A percentile compares a stretch with the other conserved stretches of the same genome.
These are phyloP conservation scores for Microcebus tavaratra DNA, from an alignment of 2,113 vertebrate species.

Conservation along the genomic window DNA sequence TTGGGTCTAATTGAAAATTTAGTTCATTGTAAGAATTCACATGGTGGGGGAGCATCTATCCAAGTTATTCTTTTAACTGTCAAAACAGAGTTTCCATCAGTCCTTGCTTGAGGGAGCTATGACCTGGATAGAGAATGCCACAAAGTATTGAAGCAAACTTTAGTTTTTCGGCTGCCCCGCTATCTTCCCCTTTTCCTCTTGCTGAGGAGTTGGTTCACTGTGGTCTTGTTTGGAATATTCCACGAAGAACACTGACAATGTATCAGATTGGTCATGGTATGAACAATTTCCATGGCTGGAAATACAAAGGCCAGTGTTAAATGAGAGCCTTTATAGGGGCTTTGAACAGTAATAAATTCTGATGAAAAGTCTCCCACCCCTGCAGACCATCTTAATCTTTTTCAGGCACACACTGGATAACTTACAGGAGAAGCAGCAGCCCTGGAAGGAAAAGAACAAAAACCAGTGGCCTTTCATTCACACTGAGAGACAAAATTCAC, in stretches of 20 bases:
- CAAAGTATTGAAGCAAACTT: constrained; percentile 59
- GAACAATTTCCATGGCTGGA: constrained; percentile 83
- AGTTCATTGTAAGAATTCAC: constrained; percentile 42
- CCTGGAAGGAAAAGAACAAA: constrained; percentile 63
- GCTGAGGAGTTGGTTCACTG: constrained; percentile 59
- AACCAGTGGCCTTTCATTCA: constrained; percentile 38
- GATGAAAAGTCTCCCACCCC: constrained; percentile 73
- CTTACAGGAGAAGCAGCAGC: constrained; percentile 53
- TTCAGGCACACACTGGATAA: constrained; percentile 66
- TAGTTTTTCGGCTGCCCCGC: not conserved
- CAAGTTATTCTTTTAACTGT: constrained; percentile 52
- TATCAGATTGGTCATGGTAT: constrained; percentile 79
- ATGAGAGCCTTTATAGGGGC: constrained; percentile 72
- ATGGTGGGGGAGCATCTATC: not conserved
- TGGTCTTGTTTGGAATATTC: constrained; percentile 68
- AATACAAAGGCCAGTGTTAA: constrained; percentile 81
- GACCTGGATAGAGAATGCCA: constrained; percentile 63
- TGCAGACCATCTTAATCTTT: constrained; percentile 78
- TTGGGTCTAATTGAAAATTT: constrained; percentile 39
- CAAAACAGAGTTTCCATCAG: constrained; percentile 59
- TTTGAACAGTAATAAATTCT: constrained; percentile 83
- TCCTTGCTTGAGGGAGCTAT: constrained; percentile 35
- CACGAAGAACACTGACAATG: constrained; percentile 73
- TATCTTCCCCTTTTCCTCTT: constrained; percentile 34
- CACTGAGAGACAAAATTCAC: constrained; percentile 71